These are phyloP conservation scores for Myotis findleyi DNA, from an alignment of 2,797 vertebrate genomes.

Conservation along the genomic window DNA sequence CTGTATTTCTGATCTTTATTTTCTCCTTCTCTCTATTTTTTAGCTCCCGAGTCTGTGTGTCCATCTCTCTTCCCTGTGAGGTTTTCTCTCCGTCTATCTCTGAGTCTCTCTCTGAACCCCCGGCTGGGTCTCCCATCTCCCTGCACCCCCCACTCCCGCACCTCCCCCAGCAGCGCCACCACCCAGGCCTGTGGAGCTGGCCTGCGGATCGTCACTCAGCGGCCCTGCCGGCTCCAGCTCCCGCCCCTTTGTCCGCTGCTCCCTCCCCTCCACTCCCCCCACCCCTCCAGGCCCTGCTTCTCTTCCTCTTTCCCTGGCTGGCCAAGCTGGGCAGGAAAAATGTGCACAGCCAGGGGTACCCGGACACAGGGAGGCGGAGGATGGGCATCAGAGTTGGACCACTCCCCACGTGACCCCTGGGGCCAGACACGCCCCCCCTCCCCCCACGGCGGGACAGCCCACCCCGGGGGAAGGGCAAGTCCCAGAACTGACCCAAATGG, in stretches of 20 bases:
- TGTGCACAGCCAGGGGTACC: background rate
- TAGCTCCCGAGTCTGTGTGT: fast-evolving
- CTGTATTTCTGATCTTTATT: background rate
- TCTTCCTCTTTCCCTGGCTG: conserved; percentile 89
- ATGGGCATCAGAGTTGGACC: fast-evolving
- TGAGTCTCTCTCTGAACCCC: background rate
- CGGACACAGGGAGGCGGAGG: background rate
- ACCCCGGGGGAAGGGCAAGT: background rate
- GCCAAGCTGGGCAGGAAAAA: conserved; percentile 83
- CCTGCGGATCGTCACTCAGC: conserved; percentile 93
- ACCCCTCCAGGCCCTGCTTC: conserved; percentile 90
- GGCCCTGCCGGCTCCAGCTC: conserved; percentile 86
- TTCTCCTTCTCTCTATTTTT: background rate
- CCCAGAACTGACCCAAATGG: background rate
- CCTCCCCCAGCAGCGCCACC: conserved; percentile 36
- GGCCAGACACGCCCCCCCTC: background rate
- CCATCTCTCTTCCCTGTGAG: background rate
- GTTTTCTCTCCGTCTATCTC: fast-evolving
- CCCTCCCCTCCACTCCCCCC: conserved; percentile 35
- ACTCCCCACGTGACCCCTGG: background rate
- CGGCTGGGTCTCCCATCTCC: background rate
- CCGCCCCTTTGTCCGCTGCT: conserved; percentile 86
- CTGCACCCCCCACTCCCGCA: background rate
- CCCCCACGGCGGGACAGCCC: background rate
- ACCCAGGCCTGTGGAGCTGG: conserved; percentile 87